Conservation (phyloP, 2,888 invertebrate genomes). For the Pyrrhosoma nymphula region DNA sequence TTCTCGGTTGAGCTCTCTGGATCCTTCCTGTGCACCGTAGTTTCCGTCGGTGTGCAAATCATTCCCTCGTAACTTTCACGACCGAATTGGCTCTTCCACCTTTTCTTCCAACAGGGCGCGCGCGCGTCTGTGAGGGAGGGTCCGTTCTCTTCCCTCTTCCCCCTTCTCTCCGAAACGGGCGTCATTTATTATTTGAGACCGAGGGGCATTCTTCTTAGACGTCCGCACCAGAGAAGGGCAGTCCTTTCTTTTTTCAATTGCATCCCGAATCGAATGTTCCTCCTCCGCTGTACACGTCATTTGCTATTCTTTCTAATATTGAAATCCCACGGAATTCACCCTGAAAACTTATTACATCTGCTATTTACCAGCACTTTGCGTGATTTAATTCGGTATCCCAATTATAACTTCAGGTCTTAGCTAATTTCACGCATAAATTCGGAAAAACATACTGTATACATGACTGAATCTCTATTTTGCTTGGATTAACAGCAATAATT, state of each 20-base stretch:
- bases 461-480: no score
- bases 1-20: background rate
- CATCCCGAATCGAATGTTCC: background rate
- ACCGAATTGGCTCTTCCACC: background rate
- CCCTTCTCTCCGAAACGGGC: background rate
- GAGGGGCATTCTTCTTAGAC: conserved; percentile 3
- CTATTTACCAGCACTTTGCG: background rate
- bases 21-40: background rate
- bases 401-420: no score
- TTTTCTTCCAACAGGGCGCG: background rate
- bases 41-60: conserved; percentile 1
- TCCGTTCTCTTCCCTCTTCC: background rate
- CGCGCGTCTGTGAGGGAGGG: no score
- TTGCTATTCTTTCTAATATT: background rate
- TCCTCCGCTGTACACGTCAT: background rate
- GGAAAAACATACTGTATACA: no score
- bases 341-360: background rate
- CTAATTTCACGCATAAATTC: no score
- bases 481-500: no score
- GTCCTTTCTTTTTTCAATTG: background rate
- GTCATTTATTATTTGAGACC: conserved; percentile 28
- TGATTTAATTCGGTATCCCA: background rate
- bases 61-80: background rate
- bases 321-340: background rate
- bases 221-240: background rate